Percentiles rank a stretch among this genome's conserved stretches.
These are phyloP conservation scores for Dryomyza anilis DNA, from an alignment of 2,888 invertebrate species.

Conservation along the genomic window DNA sequence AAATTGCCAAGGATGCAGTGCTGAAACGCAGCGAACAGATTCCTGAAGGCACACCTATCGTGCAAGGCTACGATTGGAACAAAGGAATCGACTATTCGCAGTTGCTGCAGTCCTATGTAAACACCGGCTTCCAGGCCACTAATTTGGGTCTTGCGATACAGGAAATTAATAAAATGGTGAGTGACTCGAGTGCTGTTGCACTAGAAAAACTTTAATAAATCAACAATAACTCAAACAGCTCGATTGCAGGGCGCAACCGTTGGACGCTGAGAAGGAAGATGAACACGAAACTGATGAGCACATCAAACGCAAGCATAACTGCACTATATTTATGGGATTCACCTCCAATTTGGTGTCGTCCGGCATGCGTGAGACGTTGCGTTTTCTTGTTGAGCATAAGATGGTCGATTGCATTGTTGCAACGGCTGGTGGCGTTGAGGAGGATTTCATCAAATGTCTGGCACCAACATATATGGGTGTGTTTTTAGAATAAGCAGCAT, in stretches of 20 bases:
- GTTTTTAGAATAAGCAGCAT: slow-evolving; percentile 5
- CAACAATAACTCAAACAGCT: slow-evolving; percentile 64
- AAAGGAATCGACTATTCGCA: slow-evolving; percentile 83
- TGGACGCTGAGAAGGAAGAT: slow-evolving; percentile 72
- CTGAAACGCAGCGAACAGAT: slow-evolving; percentile 72
- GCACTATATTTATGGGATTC: slow-evolving; percentile 95
- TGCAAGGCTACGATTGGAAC: slow-evolving; percentile 93
- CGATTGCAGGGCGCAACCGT: slow-evolving; percentile 71
- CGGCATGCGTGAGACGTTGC: slow-evolving; percentile 88
- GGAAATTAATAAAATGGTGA: slow-evolving; percentile 90
- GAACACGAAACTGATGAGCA: slow-evolving; percentile 78
- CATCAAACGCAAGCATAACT: slow-evolving; percentile 76
- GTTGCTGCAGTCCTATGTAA: slow-evolving; percentile 77
- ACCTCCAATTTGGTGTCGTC: slow-evolving; percentile 98
- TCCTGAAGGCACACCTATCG: slow-evolving; percentile 70
- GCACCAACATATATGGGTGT: slow-evolving; percentile 89
- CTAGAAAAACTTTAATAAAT: too few relatives aligned
- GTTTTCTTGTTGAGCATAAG: slow-evolving; percentile 83
- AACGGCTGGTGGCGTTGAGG: slow-evolving; percentile 97
- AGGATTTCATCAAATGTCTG: slow-evolving; percentile 98
- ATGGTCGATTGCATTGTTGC: slow-evolving; percentile 96
- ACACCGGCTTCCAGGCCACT: slow-evolving; percentile 97
- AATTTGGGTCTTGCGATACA: slow-evolving; percentile 89
- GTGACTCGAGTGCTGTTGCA: slow-evolving; percentile 18
- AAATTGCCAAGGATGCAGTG: slow-evolving; percentile 73